Evolutionary conservation across 2,888 invertebrate species (phyloP).

Genomic region (Andrena chrysosceles): DNA sequence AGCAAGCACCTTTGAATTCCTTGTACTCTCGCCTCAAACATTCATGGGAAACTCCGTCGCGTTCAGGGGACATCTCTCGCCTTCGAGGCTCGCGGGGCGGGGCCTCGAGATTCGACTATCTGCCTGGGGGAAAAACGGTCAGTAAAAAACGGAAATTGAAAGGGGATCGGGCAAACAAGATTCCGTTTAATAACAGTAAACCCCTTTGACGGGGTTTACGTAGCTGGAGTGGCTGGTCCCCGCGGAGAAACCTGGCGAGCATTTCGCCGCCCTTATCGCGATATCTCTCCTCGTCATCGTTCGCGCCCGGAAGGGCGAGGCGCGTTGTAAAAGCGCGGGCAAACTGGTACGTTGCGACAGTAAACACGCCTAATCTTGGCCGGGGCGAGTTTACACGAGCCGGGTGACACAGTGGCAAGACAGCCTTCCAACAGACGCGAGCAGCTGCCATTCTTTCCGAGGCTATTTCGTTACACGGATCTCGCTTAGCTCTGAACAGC

Average conservation of each 20-base stretch:
- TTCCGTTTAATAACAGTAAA: slow-evolving; percentile 31
- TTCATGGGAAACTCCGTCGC: slow-evolving; percentile 16
- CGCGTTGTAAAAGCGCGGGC: slow-evolving; percentile 45
- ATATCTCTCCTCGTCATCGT: slow-evolving; percentile 43
- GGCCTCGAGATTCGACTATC: neutral
- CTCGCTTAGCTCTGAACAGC: slow-evolving; percentile 32
- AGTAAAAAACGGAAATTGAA: slow-evolving; percentile 21
- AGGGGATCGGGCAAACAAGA: slow-evolving; percentile 37
- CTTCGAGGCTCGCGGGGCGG: neutral
- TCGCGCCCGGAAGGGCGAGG: slow-evolving; percentile 31
- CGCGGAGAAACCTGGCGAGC: neutral
- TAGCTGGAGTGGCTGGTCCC: slow-evolving; percentile 4
- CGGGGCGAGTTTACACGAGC: slow-evolving; percentile 57
- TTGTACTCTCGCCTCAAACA: neutral
- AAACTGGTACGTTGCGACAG: slow-evolving; percentile 42
- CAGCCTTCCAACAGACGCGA: slow-evolving; percentile 17
- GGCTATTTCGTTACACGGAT: slow-evolving; percentile 53
- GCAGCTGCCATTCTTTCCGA: slow-evolving; percentile 51
- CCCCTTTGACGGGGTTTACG: slow-evolving; percentile 16
- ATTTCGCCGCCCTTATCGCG: slow-evolving; percentile 51
- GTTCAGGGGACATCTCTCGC: slow-evolving; percentile 3
- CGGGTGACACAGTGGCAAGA: neutral
- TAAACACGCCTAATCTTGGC: slow-evolving; percentile 68
- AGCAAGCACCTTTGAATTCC: neutral
- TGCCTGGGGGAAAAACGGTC: neutral